Base-by-base conservation (phyloP, 2,888 invertebrate species). In the Globia sparganii region DNA sequence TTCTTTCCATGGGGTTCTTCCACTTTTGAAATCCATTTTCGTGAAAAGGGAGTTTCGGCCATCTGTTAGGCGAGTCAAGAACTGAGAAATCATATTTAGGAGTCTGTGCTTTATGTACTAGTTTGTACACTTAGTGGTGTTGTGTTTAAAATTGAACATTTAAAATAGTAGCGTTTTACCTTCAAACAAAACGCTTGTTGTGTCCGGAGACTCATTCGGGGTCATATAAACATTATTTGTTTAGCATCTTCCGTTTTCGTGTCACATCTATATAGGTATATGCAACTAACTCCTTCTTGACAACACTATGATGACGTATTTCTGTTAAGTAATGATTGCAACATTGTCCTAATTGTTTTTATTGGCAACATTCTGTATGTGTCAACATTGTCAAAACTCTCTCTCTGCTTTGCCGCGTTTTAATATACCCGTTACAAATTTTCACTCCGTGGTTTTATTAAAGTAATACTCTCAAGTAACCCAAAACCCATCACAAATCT, bases 21-120 rank as follows among this genome's bases (percentile, higher is more conserved):
- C 40, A 40, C 21, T 28, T 34, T 34, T 15, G 8, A 18, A 37
- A 37, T n/a, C 25, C 25, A 28, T 31, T 46, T 34, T 58, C 59
- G 15, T 49, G 28, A 46, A 67, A 72, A 49, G 5, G 4, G 9
- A 15, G 34, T 43, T 46, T 9, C 37, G 49, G 37, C 81, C 78
- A 81, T 81, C 66, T 74, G 15, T n/a, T 59, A 43, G 11, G 8
- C 13, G 6, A 0, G 9, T 11, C 13, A 43, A 13, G 15, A 66
- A 78, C 67, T 77, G 0, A 8, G 25, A 25, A n/a, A n/a, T n/a
- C n/a, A n/a, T n/a, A n/a, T n/a, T n/a, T n/a, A n/a, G n/a, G n/a
- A n/a, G n/a, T n/a, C n/a, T n/a, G n/a, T n/a, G n/a, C n/a, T n/a
- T n/a, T n/a, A n/a, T n/a, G n/a, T n/a, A n/a, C n/a, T n/a, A n/a